phyloP scores from a whole-genome alignment of 2,113 vertebrate genomes.

The Capreolus pygargus region DNA sequence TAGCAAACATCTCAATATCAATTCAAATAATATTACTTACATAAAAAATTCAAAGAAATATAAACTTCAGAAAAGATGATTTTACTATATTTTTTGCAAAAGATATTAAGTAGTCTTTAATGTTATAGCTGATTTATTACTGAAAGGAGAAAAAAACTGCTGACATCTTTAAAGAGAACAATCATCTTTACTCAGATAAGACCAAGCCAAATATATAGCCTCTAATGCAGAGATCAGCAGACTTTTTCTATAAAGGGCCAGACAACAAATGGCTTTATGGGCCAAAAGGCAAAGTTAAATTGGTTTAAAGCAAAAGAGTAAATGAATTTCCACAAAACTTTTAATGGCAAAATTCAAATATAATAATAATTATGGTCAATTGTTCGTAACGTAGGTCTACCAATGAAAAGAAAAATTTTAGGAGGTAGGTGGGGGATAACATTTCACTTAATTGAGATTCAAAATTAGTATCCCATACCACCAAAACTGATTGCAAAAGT shows the following conservation, averaged over 20 bases:
- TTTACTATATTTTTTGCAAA: background rate
- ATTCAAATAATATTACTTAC: background rate
- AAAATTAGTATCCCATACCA: background rate
- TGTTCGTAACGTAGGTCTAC: background rate
- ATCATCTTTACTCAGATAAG: background rate
- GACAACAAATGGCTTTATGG: background rate
- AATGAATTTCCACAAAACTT: background rate
- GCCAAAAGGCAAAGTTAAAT: background rate
- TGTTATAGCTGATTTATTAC: background rate
- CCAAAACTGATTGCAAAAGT: background rate
- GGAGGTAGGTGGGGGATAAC: background rate
- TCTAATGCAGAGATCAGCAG: background rate
- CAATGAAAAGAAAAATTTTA: background rate
- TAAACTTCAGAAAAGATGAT: background rate
- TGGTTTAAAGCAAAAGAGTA: background rate
- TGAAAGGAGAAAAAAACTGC: background rate
- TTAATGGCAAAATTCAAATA: slow-evolving; percentile 1
- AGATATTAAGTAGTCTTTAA: background rate
- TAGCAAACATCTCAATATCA: slow-evolving; percentile 15
- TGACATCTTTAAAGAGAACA: background rate
- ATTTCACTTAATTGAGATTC: background rate
- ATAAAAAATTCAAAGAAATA: background rate
- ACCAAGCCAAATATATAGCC: background rate
- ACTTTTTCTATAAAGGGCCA: background rate
- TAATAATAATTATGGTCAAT: background rate